Evolutionary conservation across 1,140 invertebrate species (phyloP).

Genomic region (Spodoptera frugiperda): DNA sequence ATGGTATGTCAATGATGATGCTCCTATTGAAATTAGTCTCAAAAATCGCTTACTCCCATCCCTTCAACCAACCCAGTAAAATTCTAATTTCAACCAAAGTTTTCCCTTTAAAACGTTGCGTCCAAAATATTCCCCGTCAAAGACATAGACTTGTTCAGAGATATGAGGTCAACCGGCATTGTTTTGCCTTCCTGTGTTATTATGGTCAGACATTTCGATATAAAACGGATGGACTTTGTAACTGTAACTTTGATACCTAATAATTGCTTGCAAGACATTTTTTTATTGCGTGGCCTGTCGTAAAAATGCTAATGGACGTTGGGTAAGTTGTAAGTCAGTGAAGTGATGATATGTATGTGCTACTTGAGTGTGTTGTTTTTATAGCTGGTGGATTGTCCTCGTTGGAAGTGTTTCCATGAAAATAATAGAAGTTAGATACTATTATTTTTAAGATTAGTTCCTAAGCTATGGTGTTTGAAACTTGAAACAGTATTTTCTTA

Average conservation of each 20-base stretch:
- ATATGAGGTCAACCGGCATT: constrained; percentile 71
- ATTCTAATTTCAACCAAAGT: constrained; percentile 76
- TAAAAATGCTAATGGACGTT: constrained; percentile 15
- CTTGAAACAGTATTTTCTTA: too few relatives aligned
- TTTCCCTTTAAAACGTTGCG: constrained; percentile 74
- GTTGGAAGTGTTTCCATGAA: too few relatives aligned
- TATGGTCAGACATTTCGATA: constrained; percentile 52
- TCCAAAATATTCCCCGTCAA: constrained; percentile 75
- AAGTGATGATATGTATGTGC: neutral
- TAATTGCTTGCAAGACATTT: constrained; percentile 23
- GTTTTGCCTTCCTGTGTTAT: constrained; percentile 75
- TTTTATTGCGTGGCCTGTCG: constrained; percentile 3
- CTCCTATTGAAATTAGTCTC: too few relatives aligned
- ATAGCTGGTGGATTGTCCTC: too few relatives aligned
- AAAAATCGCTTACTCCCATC: constrained; percentile 49
- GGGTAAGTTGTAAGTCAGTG: constrained; percentile 1
- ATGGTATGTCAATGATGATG: too few relatives aligned
- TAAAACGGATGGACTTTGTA: constrained; percentile 12
- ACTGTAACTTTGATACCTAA: constrained; percentile 30
- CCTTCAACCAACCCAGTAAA: constrained; percentile 55
- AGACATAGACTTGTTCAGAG: constrained; percentile 69
- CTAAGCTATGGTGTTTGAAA: too few relatives aligned
- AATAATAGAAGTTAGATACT: too few relatives aligned
- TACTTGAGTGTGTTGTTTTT: too few relatives aligned
- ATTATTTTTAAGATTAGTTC: too few relatives aligned